Conservation (phyloP, 1,140 invertebrate species). For the Temnothorax nylanderi region DNA sequence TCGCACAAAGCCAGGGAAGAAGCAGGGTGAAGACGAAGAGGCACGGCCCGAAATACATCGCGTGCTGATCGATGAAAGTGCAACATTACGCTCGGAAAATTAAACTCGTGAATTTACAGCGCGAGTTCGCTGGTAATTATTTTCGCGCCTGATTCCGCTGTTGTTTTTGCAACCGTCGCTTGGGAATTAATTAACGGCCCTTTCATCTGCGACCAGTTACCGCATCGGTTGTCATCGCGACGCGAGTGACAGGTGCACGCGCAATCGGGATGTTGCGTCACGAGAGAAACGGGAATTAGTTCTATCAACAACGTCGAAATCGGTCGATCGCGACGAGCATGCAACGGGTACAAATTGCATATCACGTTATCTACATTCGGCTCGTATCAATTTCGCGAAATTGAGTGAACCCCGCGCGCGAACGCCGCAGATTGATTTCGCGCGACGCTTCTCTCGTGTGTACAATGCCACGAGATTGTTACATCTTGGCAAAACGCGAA, state of each 20-base stretch:
- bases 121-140: conserved; percentile 13
- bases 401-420: background rate
- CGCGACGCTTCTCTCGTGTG: background rate
- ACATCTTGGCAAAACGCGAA: background rate
- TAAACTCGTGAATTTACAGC: background rate
- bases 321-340: conserved; percentile 12
- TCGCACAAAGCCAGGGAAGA: background rate
- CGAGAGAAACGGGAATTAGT: conserved; percentile 52
- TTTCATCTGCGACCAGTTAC: conserved; percentile 53
- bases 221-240: background rate
- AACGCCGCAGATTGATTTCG: background rate
- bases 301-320: conserved; percentile 45
- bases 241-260: conserved; percentile 43
- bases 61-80: conserved; percentile 21
- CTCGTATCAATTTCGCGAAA: background rate
- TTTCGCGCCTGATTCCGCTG: background rate
- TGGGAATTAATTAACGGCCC: conserved; percentile 62
- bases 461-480: background rate
- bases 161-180: background rate
- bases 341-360: conserved; percentile 17
- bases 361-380: conserved; percentile 25
- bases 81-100: conserved; percentile 20
- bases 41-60: background rate
- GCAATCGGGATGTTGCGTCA: conserved; percentile 34
- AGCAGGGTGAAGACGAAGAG: background rate